These are phyloP conservation scores for Apeira syringaria DNA, from an alignment of 2,888 invertebrate species.

Conservation along the genomic window DNA sequence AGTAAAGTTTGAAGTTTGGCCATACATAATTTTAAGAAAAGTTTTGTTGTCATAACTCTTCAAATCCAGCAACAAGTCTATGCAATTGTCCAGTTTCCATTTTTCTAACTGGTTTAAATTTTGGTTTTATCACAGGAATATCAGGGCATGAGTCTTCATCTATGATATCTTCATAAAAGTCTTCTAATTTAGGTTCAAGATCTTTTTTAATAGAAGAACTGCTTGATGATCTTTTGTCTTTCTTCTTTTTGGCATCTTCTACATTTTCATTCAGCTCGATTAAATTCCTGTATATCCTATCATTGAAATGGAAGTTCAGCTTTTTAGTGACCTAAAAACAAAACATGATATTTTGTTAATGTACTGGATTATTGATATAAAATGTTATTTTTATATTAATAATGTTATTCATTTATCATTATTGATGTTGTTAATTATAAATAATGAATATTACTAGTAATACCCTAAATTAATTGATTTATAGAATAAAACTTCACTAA, in stretches of 20 bases:
- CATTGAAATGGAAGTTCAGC: slow-evolving; percentile 73
- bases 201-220: slow-evolving; percentile 54
- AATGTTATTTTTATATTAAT: no score
- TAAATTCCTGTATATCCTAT: slow-evolving; percentile 71
- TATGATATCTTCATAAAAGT: slow-evolving; percentile 64
- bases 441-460: no score
- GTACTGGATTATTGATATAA: no score
- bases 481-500: no score
- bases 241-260: slow-evolving; percentile 49
- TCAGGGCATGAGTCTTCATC: slow-evolving; percentile 56
- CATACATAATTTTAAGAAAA: no score
- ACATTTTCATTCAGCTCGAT: slow-evolving; percentile 69
- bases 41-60: slow-evolving; percentile 57
- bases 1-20: no score
- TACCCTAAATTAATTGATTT: no score
- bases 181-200: slow-evolving; percentile 73
- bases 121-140: slow-evolving; percentile 57
- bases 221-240: slow-evolving; percentile 43
- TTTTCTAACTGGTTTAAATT: slow-evolving; percentile 56
- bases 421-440: no score
- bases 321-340: slow-evolving; percentile 65
- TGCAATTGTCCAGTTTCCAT: slow-evolving; percentile 60
- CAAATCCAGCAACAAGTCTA: slow-evolving; percentile 60
- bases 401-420: no score
- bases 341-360: no score